Base-by-base conservation (phyloP, 2,113 vertebrate genomes). In the Gymnocephalus cernua region DNA sequence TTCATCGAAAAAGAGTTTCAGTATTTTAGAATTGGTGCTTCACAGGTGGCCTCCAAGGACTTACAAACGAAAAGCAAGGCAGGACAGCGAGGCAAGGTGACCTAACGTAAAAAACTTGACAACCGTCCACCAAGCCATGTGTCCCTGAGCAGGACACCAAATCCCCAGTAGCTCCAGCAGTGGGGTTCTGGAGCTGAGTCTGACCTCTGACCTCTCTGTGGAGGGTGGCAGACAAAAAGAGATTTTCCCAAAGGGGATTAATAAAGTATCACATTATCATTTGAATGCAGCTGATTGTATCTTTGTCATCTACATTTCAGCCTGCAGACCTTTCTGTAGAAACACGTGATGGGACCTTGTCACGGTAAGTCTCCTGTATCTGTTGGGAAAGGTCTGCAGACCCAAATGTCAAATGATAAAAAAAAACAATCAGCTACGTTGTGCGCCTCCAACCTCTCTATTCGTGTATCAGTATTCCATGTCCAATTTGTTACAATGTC, bases 211-310 rank as follows among this genome's bases (percentile, higher is more conserved):
- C 90, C 90, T 83, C 86, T 64, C 81, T 25, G 65, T 27, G 76
- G 76, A 88, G 78, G 80, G 66, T 27, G 64, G 70, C 25, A 13
- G 47, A 79, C 83, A 89, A 85, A 87, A 80, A 87, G 64, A 61
- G 84, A 81, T 86, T 86, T 74, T 83, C 79, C 86, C 86, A 53
- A 47, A 75, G 77, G 83, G 84, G 89, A 89, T 93, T 91, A 88
- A 87, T 91, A 89, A 88, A 78, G 89, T 89, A 88, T 89, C 81
- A 74, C 78, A 92, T 92, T 92, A 90, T 90, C 90, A 92, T 91
- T 50, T 91, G 84, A 92, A 93, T 90, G 80, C 77, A 58, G 86
- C 70, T 68, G 85, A 92, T 90, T 88, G 88, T 85, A 87, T 87
- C 89, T 82, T 47, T 27, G 86, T 83, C 79, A 71, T 59, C 75